Conservation (phyloP, 2,113 vertebrate species). For the Sprattus sprattus region DNA sequence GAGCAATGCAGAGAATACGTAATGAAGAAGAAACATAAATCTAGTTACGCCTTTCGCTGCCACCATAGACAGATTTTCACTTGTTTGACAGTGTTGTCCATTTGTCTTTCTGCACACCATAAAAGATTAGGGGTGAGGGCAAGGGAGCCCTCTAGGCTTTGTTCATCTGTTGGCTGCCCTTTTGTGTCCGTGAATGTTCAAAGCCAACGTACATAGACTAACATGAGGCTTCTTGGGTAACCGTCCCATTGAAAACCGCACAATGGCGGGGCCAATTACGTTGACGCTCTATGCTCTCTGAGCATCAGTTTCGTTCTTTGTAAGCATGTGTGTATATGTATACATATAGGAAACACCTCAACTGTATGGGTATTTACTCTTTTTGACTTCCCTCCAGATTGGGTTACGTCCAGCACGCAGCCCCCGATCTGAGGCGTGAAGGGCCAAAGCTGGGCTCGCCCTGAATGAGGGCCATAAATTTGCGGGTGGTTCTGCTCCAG, state of each 20-base stretch:
- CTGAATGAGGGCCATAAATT: constrained; percentile 48
- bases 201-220: constrained; percentile 75
- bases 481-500: constrained; percentile 54
- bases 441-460: constrained; percentile 33
- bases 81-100: constrained; percentile 56
- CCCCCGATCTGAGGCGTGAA: constrained; percentile 42
- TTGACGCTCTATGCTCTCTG: constrained; percentile 66
- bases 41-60: neutral
- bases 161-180: constrained; percentile 67
- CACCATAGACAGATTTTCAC: constrained; percentile 7
- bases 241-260: constrained; percentile 71
- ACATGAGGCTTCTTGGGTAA: constrained; percentile 81
- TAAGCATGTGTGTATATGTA: constrained; percentile 49
- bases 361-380: constrained; percentile 59
- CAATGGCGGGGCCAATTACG: constrained; percentile 77
- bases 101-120: constrained; percentile 64
- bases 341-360: constrained; percentile 66
- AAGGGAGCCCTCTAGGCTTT: constrained; percentile 69
- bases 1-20: neutral
- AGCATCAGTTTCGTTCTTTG: constrained; percentile 76
- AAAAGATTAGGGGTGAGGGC: constrained; percentile 66
- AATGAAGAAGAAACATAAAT: neutral
- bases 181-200: constrained; percentile 77
- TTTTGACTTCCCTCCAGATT: constrained; percentile 61
- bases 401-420: constrained; percentile 57